Base-by-base conservation (phyloP, 2,797 vertebrate species). In the Esox masquinongy region DNA sequence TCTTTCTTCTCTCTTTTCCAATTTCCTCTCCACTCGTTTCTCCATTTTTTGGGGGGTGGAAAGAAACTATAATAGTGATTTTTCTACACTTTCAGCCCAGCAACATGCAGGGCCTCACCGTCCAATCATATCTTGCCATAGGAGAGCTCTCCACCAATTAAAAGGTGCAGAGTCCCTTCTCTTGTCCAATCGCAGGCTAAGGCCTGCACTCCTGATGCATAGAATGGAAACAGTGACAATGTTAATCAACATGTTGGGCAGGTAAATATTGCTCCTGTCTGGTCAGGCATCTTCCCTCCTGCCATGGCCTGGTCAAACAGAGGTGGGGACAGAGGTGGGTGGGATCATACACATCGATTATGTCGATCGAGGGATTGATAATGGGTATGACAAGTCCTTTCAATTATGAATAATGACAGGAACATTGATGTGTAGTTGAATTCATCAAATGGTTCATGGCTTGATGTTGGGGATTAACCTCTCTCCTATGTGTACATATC, bases 141-240 rank as follows among this genome's bases (percentile, higher is more conserved):
- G 84, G 70, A 72, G 70, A 43, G 79, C 80, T 80, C 56, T 76
- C 22, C 74, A 77, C 75, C 84, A 82, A 79, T 87, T 77, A 61
- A 24, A 61, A 61, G 29, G 29, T 34, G 6, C 29, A 26, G 80
- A 85, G 56, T 83, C 72, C 74, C 72, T 26, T 79, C 78, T 80
- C 56, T 76, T 22, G 73, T 78, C 75, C 84, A 82, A 79, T 87
- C 77, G 19, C 61, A 74, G 76, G 36, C 3, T 29, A 3, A 8
- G 76, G 68, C 67, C 74, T 74, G 39, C 79, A 76, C 79, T 85
- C 84, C 79, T 86, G 84, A 77, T 79, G 76, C 70, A 79, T 63
- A 64, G 39, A 49, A 50, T n/a, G 2, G 56, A 66, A 49, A n/a
- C 67, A 68, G 56, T 72, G 74, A 76, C 77, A 77, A 79, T 71